These are phyloP conservation scores for Baronia brevicornis DNA, from an alignment of 2,888 invertebrate species.

Conservation along the genomic window DNA sequence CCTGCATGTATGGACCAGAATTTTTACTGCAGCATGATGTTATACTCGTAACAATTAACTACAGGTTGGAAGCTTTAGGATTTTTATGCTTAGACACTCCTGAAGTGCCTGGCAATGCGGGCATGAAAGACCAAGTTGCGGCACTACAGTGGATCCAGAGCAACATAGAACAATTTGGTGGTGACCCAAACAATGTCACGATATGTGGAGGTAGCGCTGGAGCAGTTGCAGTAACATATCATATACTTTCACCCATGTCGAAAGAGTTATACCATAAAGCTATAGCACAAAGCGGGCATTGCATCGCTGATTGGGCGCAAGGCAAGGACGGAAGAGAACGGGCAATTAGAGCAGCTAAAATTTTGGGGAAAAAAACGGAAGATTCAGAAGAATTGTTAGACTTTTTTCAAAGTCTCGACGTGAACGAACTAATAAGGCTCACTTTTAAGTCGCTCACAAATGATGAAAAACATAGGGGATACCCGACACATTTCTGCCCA, in stretches of 20 bases:
- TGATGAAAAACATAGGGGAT: background rate
- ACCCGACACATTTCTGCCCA: background rate
- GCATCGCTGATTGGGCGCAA: conserved; percentile 36
- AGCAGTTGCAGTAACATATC: conserved; percentile 46
- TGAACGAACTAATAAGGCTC: background rate
- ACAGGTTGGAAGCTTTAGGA: conserved; percentile 39
- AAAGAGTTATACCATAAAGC: conserved; percentile 49
- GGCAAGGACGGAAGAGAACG: conserved; percentile 28
- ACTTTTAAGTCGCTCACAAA: background rate
- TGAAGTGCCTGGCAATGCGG: no score
- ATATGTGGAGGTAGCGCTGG: no score
- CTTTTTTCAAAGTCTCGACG: background rate
- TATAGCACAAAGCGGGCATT: conserved; percentile 51
- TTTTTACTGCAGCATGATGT: conserved; percentile 32
- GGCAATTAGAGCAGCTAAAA: conserved; percentile 38
- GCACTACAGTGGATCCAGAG: no score
- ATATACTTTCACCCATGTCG: conserved; percentile 54
- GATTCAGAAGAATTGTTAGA: conserved; percentile 7
- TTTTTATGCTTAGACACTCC: no score
- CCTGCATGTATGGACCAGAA: conserved; percentile 28
- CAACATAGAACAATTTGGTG: no score
- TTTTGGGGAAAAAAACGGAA: conserved; percentile 30
- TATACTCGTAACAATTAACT: conserved; percentile 56
- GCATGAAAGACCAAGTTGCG: no score
- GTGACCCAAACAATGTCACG: no score